Percentiles rank a stretch among this genome's conserved stretches.
Evolutionary conservation across 2,888 invertebrate genomes (phyloP).

Genomic region (Tenthredo livida): DNA sequence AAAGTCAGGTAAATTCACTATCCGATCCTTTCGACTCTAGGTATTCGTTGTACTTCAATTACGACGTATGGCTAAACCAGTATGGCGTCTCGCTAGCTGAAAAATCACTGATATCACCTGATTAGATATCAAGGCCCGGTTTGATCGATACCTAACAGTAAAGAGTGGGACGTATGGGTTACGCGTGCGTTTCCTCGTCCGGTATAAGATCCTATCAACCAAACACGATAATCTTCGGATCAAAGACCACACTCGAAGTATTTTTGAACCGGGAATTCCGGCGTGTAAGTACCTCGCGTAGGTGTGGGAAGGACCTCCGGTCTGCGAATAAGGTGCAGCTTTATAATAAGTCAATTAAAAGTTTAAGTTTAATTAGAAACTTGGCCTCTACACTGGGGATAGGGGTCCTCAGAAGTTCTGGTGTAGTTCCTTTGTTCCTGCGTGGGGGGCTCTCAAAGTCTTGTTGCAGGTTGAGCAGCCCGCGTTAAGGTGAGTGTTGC

Average conservation of each 20-base stretch:
- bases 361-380: slow-evolving; percentile 77
- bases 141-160: slow-evolving; percentile 39
- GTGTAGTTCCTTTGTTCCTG: slow-evolving; percentile 57
- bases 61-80: slow-evolving; percentile 14
- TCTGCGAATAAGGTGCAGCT: slow-evolving; percentile 59
- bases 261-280: neutral
- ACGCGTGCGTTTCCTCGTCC: neutral
- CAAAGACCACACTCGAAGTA: neutral
- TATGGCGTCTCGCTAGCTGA: slow-evolving; percentile 22
- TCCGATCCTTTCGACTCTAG: neutral
- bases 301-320: slow-evolving; percentile 1
- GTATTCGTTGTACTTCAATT: slow-evolving; percentile 45
- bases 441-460: slow-evolving; percentile 48
- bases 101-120: slow-evolving; percentile 39
- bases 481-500: slow-evolving; percentile 51
- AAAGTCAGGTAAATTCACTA: neutral
- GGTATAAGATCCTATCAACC: neutral
- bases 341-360: slow-evolving; percentile 77
- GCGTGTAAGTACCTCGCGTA: neutral
- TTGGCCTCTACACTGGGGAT: slow-evolving; percentile 60
- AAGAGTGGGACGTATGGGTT: neutral
- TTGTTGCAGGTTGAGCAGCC: slow-evolving; percentile 46
- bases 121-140: slow-evolving; percentile 41
- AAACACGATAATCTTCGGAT: slow-evolving; percentile 16
- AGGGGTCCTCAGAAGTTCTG: slow-evolving; percentile 57